phyloP scores from a whole-genome alignment of 1,140 invertebrate species.

The Papilio xuthus region DNA sequence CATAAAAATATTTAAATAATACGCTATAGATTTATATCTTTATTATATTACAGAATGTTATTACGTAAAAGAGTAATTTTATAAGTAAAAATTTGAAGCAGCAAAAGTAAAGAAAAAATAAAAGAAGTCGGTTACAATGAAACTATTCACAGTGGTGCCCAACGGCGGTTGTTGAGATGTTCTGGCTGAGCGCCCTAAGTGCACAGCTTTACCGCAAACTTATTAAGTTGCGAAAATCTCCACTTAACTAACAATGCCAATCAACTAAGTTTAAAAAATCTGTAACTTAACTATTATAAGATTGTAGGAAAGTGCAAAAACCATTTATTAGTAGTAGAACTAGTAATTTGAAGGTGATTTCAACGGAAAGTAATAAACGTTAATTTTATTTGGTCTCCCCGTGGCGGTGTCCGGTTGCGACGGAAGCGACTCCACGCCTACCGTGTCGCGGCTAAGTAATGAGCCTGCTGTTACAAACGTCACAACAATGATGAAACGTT shows the following conservation, averaged over 20 bases:
- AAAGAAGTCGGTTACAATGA: background rate
- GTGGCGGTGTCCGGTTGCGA: slow-evolving; percentile 72
- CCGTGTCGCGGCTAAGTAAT: slow-evolving; percentile 74
- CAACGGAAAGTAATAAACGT: slow-evolving; percentile 42
- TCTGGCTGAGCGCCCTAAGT: slow-evolving; percentile 7
- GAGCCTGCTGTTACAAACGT: slow-evolving; percentile 62
- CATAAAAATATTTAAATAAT: background rate
- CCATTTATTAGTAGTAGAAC: slow-evolving; percentile 21
- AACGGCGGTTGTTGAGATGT: background rate
- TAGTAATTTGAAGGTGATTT: slow-evolving; percentile 34
- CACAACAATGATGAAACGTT: slow-evolving; percentile 44
- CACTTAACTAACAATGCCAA: background rate
- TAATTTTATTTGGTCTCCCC: slow-evolving; percentile 73
- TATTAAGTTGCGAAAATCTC: background rate
- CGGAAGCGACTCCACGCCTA: slow-evolving; percentile 72
- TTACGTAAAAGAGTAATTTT: background rate
- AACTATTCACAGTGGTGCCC: background rate
- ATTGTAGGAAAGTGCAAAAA: background rate
- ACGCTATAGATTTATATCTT: background rate
- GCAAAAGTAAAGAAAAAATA: background rate
- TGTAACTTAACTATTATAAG: background rate
- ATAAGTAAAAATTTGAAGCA: background rate
- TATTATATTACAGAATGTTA: too few species aligned
- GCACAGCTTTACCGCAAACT: background rate
- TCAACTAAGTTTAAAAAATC: background rate